Percentiles rank a stretch among this genome's conserved stretches.
Evolutionary conservation across 2,888 invertebrate species (phyloP).

Genomic region (Macropis europaea): DNA sequence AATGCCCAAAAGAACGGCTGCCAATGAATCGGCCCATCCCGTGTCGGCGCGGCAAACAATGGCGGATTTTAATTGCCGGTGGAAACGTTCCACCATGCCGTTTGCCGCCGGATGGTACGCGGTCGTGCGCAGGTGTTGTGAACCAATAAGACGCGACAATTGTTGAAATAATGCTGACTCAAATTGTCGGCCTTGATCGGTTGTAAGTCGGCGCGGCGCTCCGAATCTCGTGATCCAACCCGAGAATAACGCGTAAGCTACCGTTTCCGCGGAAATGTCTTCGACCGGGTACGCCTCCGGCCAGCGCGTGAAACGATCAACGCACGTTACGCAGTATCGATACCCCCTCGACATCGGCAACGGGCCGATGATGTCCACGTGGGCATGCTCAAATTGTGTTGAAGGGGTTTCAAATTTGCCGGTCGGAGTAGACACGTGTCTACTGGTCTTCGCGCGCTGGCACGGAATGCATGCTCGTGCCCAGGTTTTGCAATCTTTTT

Average conservation of each 20-base stretch:
- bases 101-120: background rate
- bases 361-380: background rate
- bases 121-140: conserved; percentile 48
- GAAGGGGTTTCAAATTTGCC: background rate
- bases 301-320: background rate
- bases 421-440: conserved; percentile 47
- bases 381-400: background rate
- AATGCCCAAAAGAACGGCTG: conserved; percentile 69
- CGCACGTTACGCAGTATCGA: background rate
- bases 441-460: conserved; percentile 67
- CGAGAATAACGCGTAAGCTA: background rate
- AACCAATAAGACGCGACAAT: background rate
- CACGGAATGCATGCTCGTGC: conserved; percentile 62
- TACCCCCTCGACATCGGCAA: background rate
- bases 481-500: conserved; percentile 61
- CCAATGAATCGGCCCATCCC: background rate
- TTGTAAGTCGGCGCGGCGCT: background rate
- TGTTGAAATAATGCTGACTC: conserved; percentile 4
- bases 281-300: background rate
- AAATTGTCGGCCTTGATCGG: conserved; percentile 14
- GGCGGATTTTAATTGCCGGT: background rate
- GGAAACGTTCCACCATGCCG: conserved; percentile 8
- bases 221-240: background rate
- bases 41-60: background rate
- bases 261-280: background rate